Base-by-base conservation (phyloP, 2,797 vertebrate genomes). In the Steatocranus sp. region DNA sequence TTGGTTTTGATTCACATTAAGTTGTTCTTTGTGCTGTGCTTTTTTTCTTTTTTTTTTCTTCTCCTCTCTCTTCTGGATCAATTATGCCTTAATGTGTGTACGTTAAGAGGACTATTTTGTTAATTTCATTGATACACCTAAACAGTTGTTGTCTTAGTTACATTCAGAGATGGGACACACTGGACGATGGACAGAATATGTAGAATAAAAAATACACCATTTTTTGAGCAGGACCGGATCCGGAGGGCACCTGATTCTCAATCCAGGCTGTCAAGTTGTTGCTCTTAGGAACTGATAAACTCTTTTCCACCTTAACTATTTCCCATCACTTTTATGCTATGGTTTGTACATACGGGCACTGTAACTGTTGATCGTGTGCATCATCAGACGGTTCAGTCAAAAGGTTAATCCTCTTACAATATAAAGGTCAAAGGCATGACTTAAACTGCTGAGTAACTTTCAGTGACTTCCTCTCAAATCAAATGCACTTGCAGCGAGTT, bases 81-180 rank as follows among this genome's bases (percentile, higher is more conserved):
- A 80, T 63, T 11, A 23, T 80, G 79, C 79, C 53, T 80, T 66
- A 66, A 68, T 66, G 25, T 75, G 23, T 82, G 49, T 66, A 25
- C 4, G 15, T 43, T 70, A 27, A 70, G 23, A 18, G 15, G 3
- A 27, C 66, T 46, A 11, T 8, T 70, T 70, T 70, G 23, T 46
- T 70, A 5, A 27, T 27, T 18, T 17, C 38, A 70, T 70, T 70
- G 15, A 70, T 70, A 11, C 23, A 23, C 23, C 46, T 27, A 77
- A 78, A 82, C 63, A 75, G 32, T 18, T 63, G 61, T 84, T 83
- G 77, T 89, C 78, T 83, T 43, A 48, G 51, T 48, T 77, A 41
- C 14, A 23, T 43, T 43, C 30, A n/a, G 36, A 15, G 23, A 27
- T 43, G 30, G 34, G 46, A 41, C 18, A 32, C 18, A 32, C 66